phyloP scores from a whole-genome alignment of 2,888 invertebrate species.

The Caradrina clavipalpis region DNA sequence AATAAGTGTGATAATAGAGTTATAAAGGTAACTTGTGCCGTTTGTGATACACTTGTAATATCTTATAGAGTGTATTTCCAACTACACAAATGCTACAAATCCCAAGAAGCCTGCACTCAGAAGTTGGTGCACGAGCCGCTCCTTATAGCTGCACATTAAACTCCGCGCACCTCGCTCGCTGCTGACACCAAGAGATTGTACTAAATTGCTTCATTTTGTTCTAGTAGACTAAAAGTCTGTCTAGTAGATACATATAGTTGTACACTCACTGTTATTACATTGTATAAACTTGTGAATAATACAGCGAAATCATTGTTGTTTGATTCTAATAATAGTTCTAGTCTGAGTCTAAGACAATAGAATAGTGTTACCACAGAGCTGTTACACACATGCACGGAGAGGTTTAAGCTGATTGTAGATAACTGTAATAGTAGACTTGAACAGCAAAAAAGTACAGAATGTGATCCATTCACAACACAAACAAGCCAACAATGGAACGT shows the following conservation, averaged over 20 bases:
- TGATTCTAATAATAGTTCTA: too few species aligned
- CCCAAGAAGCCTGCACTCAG: conserved; percentile 4
- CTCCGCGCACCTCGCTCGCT: conserved; percentile 30
- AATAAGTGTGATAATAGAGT: conserved; percentile 1
- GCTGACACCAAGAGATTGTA: conserved; percentile 40
- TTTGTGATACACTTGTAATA: conserved; percentile 2
- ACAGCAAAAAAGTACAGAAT: conserved; percentile 10
- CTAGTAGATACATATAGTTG: background rate
- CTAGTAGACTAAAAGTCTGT: background rate
- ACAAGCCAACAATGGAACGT: conserved; percentile 16
- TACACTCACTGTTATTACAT: conserved; percentile 32
- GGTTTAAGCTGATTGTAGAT: conserved; percentile 14
- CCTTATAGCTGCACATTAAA: conserved; percentile 37
- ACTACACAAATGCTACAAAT: conserved; percentile 40
- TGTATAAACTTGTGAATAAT: conserved; percentile 36
- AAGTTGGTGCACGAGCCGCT: background rate
- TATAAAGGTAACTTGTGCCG: background rate
- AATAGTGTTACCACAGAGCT: background rate
- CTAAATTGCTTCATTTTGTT: conserved; percentile 51
- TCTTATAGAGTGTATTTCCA: conserved; percentile 6
- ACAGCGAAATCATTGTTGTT: background rate
- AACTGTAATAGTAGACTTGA: background rate
- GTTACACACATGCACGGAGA: too few species aligned
- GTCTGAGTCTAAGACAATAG: conserved; percentile 19
- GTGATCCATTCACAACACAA: conserved; percentile 7